Evolutionary conservation across 2,797 vertebrate species (phyloP).

Genomic region (Paratrypauchen microcephalus): DNA sequence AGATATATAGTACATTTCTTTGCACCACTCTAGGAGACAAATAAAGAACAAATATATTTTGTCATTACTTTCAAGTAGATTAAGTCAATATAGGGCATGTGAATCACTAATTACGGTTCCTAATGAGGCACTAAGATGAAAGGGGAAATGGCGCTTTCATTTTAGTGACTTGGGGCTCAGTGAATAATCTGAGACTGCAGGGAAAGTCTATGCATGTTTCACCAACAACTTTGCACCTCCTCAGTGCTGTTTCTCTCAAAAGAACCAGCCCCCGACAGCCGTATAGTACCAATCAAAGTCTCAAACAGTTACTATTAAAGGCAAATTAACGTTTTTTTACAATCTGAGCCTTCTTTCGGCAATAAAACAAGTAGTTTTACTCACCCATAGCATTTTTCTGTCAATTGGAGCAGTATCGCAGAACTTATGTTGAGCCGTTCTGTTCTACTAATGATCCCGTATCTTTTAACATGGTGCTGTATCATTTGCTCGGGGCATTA

Average conservation of each 20-base stretch:
- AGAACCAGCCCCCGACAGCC: neutral
- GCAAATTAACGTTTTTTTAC: too few species aligned
- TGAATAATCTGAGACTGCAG: slow-evolving; percentile 11
- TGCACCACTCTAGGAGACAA: neutral
- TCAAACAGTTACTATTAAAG: neutral
- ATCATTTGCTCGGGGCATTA: too few species aligned
- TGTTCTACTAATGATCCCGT: too few species aligned
- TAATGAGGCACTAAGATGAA: slow-evolving; percentile 19
- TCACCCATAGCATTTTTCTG: too few species aligned
- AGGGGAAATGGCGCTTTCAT: slow-evolving; percentile 12
- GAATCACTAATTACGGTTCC: slow-evolving; percentile 16
- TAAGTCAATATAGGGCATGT: neutral
- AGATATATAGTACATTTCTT: neutral
- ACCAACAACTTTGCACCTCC: neutral
- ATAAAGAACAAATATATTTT: neutral
- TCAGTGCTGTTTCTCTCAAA: neutral
- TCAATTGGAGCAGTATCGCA: too few species aligned
- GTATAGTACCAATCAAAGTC: neutral
- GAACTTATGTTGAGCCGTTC: too few species aligned
- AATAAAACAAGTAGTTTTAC: too few species aligned
- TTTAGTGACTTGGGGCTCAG: slow-evolving; percentile 12
- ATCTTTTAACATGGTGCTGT: too few species aligned
- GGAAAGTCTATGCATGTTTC: neutral
- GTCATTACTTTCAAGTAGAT: neutral
- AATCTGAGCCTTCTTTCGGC: too few species aligned